Evolutionary conservation across 1,140 invertebrate species (phyloP).

Genomic region (Drosophila gunungcola): DNA sequence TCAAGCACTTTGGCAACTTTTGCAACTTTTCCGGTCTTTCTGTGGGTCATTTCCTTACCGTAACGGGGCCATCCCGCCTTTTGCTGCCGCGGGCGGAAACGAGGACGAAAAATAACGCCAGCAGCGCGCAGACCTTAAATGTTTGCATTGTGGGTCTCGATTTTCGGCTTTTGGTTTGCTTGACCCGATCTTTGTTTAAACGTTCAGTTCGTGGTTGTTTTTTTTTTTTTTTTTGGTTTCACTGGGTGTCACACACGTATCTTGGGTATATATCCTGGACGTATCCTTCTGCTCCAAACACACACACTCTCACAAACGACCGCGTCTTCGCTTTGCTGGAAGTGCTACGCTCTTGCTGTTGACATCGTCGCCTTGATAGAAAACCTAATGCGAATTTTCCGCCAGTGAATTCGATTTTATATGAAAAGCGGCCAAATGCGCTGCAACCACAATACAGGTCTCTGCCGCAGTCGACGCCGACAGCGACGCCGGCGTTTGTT

Average conservation of each 20-base stretch:
- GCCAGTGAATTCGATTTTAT: constrained; percentile 83
- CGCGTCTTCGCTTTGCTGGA: constrained; percentile 66
- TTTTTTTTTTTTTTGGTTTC: constrained; percentile 13
- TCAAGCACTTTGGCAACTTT: constrained; percentile 9
- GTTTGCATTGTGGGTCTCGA: constrained; percentile 49
- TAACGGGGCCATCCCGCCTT: constrained; percentile 26
- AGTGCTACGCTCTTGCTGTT: constrained; percentile 58
- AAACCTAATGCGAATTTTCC: constrained; percentile 85
- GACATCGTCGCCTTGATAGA: constrained; percentile 84
- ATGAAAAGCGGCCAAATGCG: constrained; percentile 74
- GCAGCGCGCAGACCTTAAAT: constrained; percentile 59
- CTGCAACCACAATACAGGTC: constrained; percentile 73
- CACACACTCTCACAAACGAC: constrained; percentile 52
- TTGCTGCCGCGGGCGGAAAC: constrained; percentile 60
- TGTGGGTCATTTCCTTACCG: constrained; percentile 61
- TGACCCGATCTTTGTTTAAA: neutral
- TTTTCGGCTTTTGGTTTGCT: constrained; percentile 16
- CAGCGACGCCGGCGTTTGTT: constrained; percentile 37
- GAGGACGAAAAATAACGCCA: constrained; percentile 56
- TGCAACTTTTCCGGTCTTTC: constrained; percentile 1
- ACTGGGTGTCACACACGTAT: constrained; percentile 33
- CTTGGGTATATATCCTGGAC: constrained; percentile 55
- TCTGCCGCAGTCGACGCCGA: constrained; percentile 32
- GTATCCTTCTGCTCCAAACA: constrained; percentile 45
- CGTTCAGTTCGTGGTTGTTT: neutral